Conservation (phyloP, 1,140 invertebrate species). For the Leptonema lineaticorne region DNA sequence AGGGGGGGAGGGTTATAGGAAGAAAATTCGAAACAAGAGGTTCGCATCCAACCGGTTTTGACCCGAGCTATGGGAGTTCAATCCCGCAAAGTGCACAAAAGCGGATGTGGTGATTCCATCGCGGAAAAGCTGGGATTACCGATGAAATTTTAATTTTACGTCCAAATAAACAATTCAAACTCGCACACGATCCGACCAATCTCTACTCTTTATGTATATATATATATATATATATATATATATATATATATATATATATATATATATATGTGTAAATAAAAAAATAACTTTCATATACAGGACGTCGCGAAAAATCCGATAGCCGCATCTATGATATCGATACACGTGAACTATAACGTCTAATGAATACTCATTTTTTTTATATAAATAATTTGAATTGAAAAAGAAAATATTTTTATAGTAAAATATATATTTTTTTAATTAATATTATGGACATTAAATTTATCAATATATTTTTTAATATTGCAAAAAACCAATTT, state of each 20-base stretch:
- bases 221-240: background rate
- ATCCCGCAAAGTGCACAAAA: conserved; percentile 14
- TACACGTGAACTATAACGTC: too few relatives aligned
- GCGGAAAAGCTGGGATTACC: background rate
- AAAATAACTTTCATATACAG: background rate
- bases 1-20: background rate
- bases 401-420: too few relatives aligned
- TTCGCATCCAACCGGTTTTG: background rate
- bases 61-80: conserved; percentile 1
- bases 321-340: too few relatives aligned
- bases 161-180: background rate
- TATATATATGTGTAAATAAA: background rate
- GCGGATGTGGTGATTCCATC: background rate
- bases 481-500: too few relatives aligned
- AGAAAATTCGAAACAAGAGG: too few relatives aligned
- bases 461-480: too few relatives aligned
- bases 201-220: background rate
- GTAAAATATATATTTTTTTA: too few relatives aligned
- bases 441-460: too few relatives aligned
- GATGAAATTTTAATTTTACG: conserved; percentile 14
- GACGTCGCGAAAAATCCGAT: background rate
- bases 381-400: too few relatives aligned
- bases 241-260: background rate
- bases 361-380: too few relatives aligned
- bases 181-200: background rate